phyloP scores from a whole-genome alignment of 53 echinoderm and acorn worm genomes.

The Echinometra lucunter region DNA sequence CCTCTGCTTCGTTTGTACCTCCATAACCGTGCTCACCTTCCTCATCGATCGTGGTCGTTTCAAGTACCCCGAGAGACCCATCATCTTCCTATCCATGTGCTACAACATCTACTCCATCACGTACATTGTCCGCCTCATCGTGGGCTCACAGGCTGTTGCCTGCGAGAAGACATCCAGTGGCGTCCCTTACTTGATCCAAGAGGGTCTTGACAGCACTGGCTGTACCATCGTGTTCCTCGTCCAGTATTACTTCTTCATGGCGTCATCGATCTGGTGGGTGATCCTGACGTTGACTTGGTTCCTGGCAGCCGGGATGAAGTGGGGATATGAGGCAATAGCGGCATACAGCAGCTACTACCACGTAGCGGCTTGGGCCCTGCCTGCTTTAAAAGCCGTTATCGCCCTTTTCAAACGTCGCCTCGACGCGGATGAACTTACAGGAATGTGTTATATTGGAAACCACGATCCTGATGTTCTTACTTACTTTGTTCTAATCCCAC shows the following conservation, averaged over 20 bases:
- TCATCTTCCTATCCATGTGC: slow-evolving; percentile 97
- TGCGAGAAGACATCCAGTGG: slow-evolving; percentile 78
- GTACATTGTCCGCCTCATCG: slow-evolving; percentile 87
- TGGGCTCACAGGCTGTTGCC: slow-evolving; percentile 85
- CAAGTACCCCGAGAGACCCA: slow-evolving; percentile 94
- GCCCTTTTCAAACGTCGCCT: slow-evolving; percentile 85
- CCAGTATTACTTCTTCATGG: slow-evolving; percentile 99
- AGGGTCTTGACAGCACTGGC: slow-evolving; percentile 93
- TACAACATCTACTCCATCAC: slow-evolving; percentile 95
- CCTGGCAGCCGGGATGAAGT: slow-evolving; percentile 97
- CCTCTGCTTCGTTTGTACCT: slow-evolving; percentile 91
- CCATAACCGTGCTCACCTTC: slow-evolving; percentile 93
- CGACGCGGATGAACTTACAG: slow-evolving; percentile 96
- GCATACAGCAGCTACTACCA: slow-evolving; percentile 99
- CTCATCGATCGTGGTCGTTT: slow-evolving; percentile 94
- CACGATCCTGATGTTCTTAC: slow-evolving; percentile 83
- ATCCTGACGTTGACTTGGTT: slow-evolving; percentile 97
- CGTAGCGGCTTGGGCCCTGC: slow-evolving; percentile 94
- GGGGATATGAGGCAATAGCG: slow-evolving; percentile 99
- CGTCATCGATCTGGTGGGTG: slow-evolving; percentile 99
- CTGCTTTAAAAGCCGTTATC: slow-evolving; percentile 90
- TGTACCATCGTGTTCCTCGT: slow-evolving; percentile 95
- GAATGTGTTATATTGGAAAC: slow-evolving; percentile 98
- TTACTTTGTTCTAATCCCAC: slow-evolving; percentile 91
- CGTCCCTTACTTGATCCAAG: slow-evolving; percentile 87